These are phyloP conservation scores for Neopelma chrysocephalum DNA, from an alignment of 2,797 vertebrate species.

Conservation along the genomic window DNA sequence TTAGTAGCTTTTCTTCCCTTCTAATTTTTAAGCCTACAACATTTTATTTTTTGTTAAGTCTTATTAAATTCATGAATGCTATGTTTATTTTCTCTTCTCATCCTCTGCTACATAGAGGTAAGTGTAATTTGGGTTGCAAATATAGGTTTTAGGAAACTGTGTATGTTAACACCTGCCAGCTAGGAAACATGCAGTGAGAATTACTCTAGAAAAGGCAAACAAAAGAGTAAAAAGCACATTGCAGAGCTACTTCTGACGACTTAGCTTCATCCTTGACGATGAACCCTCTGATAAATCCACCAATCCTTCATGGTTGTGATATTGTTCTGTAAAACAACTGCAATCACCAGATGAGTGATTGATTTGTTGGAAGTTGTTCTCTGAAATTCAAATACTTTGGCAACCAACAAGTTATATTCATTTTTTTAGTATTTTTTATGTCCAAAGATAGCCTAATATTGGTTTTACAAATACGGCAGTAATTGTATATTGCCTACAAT, in stretches of 20 bases:
- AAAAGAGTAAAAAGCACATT: background rate
- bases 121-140: background rate
- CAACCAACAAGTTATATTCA: background rate
- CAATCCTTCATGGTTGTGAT: background rate
- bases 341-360: background rate
- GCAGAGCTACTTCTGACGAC: background rate
- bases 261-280: background rate
- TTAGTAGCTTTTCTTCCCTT: background rate
- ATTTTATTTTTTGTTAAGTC: background rate
- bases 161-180: background rate
- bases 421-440: background rate
- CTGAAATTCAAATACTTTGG: background rate
- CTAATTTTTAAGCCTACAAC: background rate
- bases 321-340: background rate
- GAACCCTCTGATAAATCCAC: background rate
- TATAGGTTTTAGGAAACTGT: background rate
- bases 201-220: accelerated
- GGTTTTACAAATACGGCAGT: background rate
- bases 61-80: background rate
- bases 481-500: background rate
- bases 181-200: background rate
- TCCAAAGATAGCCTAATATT: background rate
- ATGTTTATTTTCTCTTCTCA: background rate
- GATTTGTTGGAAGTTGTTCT: background rate
- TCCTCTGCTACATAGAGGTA: background rate